Percentiles rank a stretch among this genome's conserved stretches.
Conservation (phyloP, 2,113 vertebrate species). For the Lagopus leucura region DNA sequence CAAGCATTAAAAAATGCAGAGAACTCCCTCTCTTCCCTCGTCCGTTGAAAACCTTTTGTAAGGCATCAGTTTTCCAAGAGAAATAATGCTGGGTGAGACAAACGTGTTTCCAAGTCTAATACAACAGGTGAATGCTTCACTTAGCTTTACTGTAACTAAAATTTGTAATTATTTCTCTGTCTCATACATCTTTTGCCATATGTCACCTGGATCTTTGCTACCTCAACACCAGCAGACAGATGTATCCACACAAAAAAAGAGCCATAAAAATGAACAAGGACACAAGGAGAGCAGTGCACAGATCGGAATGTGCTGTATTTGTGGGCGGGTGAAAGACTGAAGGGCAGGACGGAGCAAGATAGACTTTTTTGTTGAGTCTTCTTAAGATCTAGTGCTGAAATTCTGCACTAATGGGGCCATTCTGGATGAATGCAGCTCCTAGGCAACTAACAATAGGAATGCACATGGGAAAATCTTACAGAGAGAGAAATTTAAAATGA, state of each 20-base stretch:
- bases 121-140: neutral
- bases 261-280: neutral
- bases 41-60: neutral
- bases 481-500: neutral
- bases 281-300: neutral
- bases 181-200: neutral
- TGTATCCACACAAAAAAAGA: neutral
- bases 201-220: neutral
- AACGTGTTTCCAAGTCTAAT: neutral
- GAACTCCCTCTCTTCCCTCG: neutral
- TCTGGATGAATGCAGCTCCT: neutral
- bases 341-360: neutral
- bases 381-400: neutral
- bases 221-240: neutral
- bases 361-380: neutral
- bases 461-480: neutral
- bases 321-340: neutral
- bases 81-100: neutral
- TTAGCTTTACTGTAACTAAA: neutral
- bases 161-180: neutral
- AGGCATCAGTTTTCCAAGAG: neutral
- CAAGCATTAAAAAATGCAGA: slow-evolving; percentile 18
- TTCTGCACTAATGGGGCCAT: neutral
- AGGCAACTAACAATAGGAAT: neutral
- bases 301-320: neutral